phyloP scores from a whole-genome alignment of 2,797 vertebrate genomes.

The Echiichthys vipera region DNA sequence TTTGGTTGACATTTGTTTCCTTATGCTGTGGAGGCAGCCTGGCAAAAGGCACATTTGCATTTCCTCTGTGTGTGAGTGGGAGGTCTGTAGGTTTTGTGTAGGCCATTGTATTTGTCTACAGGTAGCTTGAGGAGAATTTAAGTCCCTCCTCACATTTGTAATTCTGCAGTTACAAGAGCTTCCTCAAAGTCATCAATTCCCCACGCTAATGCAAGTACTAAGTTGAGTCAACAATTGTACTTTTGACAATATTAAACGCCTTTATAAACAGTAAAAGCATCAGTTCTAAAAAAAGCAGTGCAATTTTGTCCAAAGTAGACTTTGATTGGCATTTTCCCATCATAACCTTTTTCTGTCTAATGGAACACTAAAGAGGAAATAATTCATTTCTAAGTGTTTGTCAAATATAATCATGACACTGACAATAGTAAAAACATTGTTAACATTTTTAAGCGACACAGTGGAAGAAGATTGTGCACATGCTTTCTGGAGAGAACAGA shows the following conservation, averaged over 20 bases:
- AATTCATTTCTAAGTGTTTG: background rate
- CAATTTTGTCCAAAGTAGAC: conserved; percentile 16
- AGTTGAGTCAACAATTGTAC: conserved; percentile 44
- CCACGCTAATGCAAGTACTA: conserved; percentile 31
- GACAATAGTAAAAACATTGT: background rate
- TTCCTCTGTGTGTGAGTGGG: conserved; percentile 24
- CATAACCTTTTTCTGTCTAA: background rate
- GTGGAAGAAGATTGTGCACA: background rate
- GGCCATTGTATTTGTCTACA: conserved; percentile 46
- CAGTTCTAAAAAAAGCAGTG: conserved; percentile 14
- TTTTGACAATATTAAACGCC: conserved; percentile 36
- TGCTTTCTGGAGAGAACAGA: background rate
- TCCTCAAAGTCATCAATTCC: conserved; percentile 57
- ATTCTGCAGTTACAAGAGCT: conserved; percentile 49
- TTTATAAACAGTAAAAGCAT: conserved; percentile 17
- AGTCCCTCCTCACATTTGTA: conserved; percentile 54
- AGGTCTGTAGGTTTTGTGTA: conserved; percentile 28
- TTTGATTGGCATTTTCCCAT: conserved; percentile 27
- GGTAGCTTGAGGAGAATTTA: conserved; percentile 40
- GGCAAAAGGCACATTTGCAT: conserved; percentile 30
- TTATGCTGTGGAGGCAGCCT: background rate
- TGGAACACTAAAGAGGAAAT: background rate
- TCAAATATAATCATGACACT: conserved; percentile 3
- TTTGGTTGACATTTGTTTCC: conserved; percentile 2
- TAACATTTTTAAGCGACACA: background rate